Percentiles rank a stretch among this genome's conserved stretches.
phyloP scores from a whole-genome alignment of 2,113 vertebrate genomes.

The Myotis yumanensis region DNA sequence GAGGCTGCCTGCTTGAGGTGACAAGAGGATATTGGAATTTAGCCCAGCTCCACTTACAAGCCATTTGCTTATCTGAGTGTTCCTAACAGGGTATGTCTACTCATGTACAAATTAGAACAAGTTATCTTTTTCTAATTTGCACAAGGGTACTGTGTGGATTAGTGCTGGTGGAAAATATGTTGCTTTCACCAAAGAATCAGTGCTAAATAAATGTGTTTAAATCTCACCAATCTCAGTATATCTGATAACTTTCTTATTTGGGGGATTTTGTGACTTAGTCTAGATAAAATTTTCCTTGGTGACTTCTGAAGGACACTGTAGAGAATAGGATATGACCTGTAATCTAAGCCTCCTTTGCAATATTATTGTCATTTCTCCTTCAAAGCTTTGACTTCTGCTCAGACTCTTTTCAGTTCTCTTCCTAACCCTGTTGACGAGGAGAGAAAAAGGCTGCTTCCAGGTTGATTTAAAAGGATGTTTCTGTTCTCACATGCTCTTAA shows the following conservation, averaged over 20 bases:
- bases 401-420: neutral
- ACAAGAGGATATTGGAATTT: neutral
- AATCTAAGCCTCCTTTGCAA: neutral
- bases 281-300: neutral
- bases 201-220: neutral
- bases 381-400: neutral
- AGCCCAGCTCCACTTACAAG: neutral
- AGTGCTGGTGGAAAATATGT: neutral
- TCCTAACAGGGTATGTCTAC: neutral
- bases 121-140: neutral
- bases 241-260: neutral
- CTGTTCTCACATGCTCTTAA: neutral
- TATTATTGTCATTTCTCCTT: too few relatives aligned
- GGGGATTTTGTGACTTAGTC: neutral
- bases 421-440: neutral
- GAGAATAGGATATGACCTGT: neutral
- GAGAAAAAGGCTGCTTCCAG: neutral
- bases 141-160: neutral
- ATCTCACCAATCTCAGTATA: neutral
- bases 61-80: too few relatives aligned
- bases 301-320: neutral
- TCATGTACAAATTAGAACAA: neutral
- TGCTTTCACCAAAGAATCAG: neutral
- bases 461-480: neutral
- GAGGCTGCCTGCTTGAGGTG: neutral